These are phyloP conservation scores for Euschistus heros DNA, from an alignment of 1,140 invertebrate species.

Conservation along the genomic window DNA sequence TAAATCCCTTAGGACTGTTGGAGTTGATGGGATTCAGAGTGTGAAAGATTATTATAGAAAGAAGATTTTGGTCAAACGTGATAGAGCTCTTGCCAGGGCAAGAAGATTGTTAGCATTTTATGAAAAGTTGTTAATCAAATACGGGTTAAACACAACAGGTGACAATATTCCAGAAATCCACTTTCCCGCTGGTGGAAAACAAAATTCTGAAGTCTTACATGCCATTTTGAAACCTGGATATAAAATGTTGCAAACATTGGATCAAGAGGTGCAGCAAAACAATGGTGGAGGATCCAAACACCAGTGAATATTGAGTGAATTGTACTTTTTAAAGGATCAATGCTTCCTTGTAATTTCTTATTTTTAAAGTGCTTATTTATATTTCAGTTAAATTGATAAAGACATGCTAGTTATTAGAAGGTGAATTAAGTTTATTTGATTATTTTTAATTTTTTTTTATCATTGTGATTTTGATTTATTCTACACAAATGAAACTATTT, in stretches of 20 bases:
- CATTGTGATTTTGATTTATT: too few relatives aligned
- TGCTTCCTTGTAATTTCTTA: too few relatives aligned
- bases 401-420: too few relatives aligned
- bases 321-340: too few relatives aligned
- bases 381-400: too few relatives aligned
- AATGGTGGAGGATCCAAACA: background rate
- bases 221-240: slow-evolving; percentile 1
- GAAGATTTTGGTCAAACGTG: background rate
- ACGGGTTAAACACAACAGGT: background rate
- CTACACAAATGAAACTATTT: too few relatives aligned
- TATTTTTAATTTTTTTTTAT: too few relatives aligned
- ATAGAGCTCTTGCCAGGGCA: background rate
- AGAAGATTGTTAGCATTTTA: background rate
- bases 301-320: too few relatives aligned
- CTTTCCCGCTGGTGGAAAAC: background rate
- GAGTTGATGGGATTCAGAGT: background rate
- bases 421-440: too few relatives aligned
- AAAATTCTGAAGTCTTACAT: background rate
- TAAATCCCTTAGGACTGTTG: background rate
- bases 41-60: slow-evolving; percentile 4
- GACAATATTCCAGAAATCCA: background rate
- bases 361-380: too few relatives aligned
- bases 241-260: background rate
- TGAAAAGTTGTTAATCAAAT: background rate
- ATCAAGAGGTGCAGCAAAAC: background rate